phyloP scores from a whole-genome alignment of 1,140 invertebrate genomes.

The Plodia interpunctella region DNA sequence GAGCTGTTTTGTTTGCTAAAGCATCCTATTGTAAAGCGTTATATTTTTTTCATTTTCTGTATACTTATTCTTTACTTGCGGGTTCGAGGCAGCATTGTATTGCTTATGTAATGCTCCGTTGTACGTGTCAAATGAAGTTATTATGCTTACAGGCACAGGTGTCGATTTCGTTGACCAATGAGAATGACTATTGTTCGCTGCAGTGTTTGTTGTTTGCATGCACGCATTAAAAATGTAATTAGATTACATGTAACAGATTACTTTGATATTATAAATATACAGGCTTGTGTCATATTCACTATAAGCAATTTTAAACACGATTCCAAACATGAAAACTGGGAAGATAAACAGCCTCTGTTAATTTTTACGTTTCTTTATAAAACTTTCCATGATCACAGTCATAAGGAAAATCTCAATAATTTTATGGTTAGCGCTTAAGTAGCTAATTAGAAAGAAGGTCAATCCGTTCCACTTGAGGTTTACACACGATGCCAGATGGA shows the following conservation, averaged over 20 bases:
- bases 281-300: no score
- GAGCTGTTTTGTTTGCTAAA: no score
- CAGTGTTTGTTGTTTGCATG: conserved; percentile 32
- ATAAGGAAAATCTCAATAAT: no score
- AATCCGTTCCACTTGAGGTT: neutral
- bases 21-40: no score
- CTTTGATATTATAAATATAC: neutral
- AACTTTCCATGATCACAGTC: no score
- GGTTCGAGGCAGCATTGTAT: conserved; percentile 61
- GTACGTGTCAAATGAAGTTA: conserved; percentile 45
- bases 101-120: conserved; percentile 57
- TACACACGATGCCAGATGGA: neutral
- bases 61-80: no score
- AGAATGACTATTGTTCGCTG: conserved; percentile 45
- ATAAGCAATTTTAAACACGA: neutral
- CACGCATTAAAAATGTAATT: conserved; percentile 3
- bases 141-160: conserved; percentile 45
- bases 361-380: no score
- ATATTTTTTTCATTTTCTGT: no score
- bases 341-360: no score
- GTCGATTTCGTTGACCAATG: conserved; percentile 55
- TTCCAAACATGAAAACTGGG: neutral
- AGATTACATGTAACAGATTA: neutral
- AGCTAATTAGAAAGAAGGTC: neutral
- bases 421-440: neutral